Base-by-base conservation (phyloP, 2,888 invertebrate genomes). In the Halictus quadricinctus region DNA sequence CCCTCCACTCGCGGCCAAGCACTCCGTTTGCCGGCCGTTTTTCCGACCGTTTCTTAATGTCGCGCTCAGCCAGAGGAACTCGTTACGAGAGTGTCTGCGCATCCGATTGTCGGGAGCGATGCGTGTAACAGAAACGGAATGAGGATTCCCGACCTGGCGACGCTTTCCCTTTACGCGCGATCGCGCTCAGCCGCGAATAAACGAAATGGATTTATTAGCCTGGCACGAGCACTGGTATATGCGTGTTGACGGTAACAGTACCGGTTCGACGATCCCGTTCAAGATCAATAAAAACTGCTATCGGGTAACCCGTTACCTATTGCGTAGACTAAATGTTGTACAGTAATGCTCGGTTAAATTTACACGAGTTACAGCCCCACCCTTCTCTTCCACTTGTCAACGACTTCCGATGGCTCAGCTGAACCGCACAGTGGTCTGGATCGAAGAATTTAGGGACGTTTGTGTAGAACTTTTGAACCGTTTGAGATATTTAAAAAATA, bases 11-110 rank as follows among this genome's bases (percentile, higher is more conserved):
- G 66, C 60, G 66, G 54, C 60, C 60, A 21, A 69, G 41, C 54
- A 64, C 72, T 43, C 60, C 77, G 60, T 76, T 70, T 76, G 66
- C 69, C 75, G 46, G n/a, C 69, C 88, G 84, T 87, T 88, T 88
- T 88, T 83, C 86, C 89, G 75, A 69, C 74, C 84, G 84, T 88
- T 90, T 84, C 90, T 90, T 90, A 90, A 89, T 87, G 90, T 80
- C 84, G 79, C 83, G 69, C 76, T 85, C 86, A 60, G 54, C 78
- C 86, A 76, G 89, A 76, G 89, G 85, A 90, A 90, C 90, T 89
- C 90, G 90, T 90, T 90, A 87, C 80, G 82, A 50, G 77, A 81
- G 84, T 84, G 86, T 89, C 80, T 81, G 75, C 70, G 72, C 79
- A 66, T 76, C 72, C 84, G 76, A 88, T 89, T 80, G 76, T 83